Evolutionary conservation across 1,140 invertebrate genomes (phyloP).

Genomic region (Cheumatopsyche charites): DNA sequence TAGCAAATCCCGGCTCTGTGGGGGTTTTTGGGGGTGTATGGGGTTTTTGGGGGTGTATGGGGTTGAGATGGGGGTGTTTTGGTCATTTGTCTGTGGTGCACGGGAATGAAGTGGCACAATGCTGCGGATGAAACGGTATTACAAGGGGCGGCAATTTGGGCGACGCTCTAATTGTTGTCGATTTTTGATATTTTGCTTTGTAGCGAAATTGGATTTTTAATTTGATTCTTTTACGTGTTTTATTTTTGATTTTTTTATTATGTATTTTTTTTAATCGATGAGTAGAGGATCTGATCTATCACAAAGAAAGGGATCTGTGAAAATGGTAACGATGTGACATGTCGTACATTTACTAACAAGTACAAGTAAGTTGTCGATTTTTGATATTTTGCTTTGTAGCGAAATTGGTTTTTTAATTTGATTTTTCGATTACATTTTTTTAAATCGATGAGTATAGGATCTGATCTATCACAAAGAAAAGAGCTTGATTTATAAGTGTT

Average conservation of each 20-base stretch:
- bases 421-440: too few relatives aligned
- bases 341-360: too few relatives aligned
- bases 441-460: too few relatives aligned
- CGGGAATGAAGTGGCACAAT: conserved; percentile 45
- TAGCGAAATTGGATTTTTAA: background rate
- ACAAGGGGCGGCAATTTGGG: background rate
- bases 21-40: background rate
- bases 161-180: background rate
- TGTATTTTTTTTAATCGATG: background rate
- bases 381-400: too few relatives aligned
- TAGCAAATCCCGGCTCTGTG: conserved; percentile 14
- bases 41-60: conserved; percentile 8
- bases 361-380: too few relatives aligned
- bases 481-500: too few relatives aligned
- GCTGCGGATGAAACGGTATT: conserved; percentile 30
- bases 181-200: background rate
- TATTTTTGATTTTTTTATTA: background rate
- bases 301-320: too few relatives aligned
- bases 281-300: too few relatives aligned
- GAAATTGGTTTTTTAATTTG: too few relatives aligned
- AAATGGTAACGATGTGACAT: too few relatives aligned
- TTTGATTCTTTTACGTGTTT: background rate
- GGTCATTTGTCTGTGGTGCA: conserved; percentile 47
- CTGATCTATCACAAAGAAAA: too few relatives aligned
- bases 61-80: conserved; percentile 35